Evolutionary conservation across 2,113 vertebrate species (phyloP).

Genomic region (Mustela lutreola): DNA sequence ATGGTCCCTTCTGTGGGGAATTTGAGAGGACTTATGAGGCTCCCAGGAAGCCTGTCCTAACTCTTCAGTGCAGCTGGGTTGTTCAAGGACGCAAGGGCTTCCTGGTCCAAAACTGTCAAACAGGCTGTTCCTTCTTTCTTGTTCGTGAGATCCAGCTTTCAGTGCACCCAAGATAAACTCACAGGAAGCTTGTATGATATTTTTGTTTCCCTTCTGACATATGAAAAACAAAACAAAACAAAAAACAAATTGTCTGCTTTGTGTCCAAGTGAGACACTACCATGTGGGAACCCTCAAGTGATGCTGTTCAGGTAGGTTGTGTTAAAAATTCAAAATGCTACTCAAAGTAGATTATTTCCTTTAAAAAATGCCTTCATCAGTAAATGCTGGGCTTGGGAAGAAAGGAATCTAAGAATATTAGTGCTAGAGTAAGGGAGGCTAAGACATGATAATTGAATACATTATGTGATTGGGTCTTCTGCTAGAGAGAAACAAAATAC

Average conservation of each 20-base stretch:
- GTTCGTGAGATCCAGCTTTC: neutral
- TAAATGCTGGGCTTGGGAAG: neutral
- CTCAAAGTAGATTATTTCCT: neutral
- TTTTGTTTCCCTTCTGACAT: neutral
- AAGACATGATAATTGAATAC: neutral
- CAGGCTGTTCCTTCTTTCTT: no score
- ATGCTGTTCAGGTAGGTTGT: no score
- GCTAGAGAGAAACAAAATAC: neutral
- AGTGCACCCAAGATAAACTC: neutral
- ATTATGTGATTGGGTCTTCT: neutral
- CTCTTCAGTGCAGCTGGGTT: neutral
- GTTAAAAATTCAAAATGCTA: neutral
- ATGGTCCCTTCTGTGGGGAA: neutral
- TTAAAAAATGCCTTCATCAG: neutral
- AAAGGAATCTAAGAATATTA: slow-evolving; percentile 1
- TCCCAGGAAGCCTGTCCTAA: neutral
- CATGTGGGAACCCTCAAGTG: neutral
- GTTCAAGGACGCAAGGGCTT: neutral
- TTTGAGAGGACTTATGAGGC: neutral
- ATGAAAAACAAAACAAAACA: neutral
- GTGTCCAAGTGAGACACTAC: neutral
- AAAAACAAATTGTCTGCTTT: neutral
- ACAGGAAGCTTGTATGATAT: neutral
- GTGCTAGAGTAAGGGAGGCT: neutral
- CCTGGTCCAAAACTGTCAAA: neutral